phyloP scores from a whole-genome alignment of 2,113 vertebrate genomes.

The Anolis carolinensis region DNA sequence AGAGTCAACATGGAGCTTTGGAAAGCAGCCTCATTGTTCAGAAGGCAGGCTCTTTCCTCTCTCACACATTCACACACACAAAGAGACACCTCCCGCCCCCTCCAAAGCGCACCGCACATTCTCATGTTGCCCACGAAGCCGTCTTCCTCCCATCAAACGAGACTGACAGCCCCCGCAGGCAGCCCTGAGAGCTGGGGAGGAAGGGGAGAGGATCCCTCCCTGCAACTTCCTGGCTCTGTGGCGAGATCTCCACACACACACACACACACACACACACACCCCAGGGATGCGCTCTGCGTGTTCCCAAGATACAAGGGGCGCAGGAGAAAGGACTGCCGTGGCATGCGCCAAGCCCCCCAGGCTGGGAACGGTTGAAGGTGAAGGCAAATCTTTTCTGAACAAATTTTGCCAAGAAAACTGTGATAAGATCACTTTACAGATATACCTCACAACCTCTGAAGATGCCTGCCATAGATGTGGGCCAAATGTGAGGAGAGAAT shows the following conservation, averaged over 20 bases:
- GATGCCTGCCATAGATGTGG: no score
- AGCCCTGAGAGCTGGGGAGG: slow-evolving; percentile 25
- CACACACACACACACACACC: no score
- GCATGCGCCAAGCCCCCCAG: neutral
- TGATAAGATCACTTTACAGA: no score
- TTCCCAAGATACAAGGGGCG: slow-evolving; percentile 1
- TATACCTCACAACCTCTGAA: no score
- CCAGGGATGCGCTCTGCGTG: neutral
- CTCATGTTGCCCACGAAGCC: slow-evolving; percentile 21
- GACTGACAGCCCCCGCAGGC: slow-evolving; percentile 36
- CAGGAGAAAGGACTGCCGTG: neutral
- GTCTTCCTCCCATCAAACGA: slow-evolving; percentile 36
- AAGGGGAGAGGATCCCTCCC: neutral
- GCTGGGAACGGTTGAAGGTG: no score
- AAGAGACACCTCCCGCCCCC: neutral
- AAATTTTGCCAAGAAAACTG: no score
- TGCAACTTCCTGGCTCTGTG: slow-evolving; percentile 25
- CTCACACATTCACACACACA: neutral
- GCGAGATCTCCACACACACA: slow-evolving; percentile 16
- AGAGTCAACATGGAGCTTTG: slow-evolving; percentile 21
- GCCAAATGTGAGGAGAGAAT: no score
- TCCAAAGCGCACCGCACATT: slow-evolving; percentile 13
- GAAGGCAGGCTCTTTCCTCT: slow-evolving; percentile 1
- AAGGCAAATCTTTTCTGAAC: no score
- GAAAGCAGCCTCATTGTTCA: slow-evolving; percentile 11